These are phyloP conservation scores for Trichogramma dendrolimi DNA, from an alignment of 2,888 invertebrate genomes.

Conservation along the genomic window DNA sequence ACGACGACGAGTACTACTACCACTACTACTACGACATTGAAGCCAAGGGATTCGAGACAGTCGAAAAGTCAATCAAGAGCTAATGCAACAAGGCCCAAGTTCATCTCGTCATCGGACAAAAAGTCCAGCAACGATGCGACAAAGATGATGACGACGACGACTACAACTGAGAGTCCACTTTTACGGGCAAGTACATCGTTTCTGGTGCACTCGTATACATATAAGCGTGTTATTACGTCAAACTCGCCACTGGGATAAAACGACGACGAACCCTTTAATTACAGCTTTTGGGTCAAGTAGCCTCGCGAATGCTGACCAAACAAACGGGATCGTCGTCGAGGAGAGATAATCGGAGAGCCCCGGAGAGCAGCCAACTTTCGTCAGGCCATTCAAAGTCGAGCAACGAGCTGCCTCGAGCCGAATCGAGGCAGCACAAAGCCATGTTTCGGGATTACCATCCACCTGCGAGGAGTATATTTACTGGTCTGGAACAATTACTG, in stretches of 20 bases:
- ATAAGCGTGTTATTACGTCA: too few species aligned
- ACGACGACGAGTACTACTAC: not conserved
- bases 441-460: conserved; percentile 31
- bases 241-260: too few species aligned
- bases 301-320: not conserved
- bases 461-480: not conserved
- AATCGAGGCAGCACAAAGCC: conserved; percentile 36
- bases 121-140: not conserved
- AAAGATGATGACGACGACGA: not conserved
- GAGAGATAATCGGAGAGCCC: not conserved
- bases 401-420: not conserved
- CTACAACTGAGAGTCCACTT: not conserved
- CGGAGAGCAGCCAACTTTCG: not conserved
- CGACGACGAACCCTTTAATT: too few species aligned
- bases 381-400: not conserved
- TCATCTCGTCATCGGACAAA: not conserved
- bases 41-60: too few species aligned
- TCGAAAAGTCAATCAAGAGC: not conserved
- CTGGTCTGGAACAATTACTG: not conserved
- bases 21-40: not conserved
- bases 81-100: not conserved
- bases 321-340: not conserved
- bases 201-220: too few species aligned
- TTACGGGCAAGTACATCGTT: too few species aligned
- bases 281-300: not conserved